These are phyloP conservation scores for Pediacus dermestoides DNA, from an alignment of 2,888 invertebrate genomes.

Conservation along the genomic window DNA sequence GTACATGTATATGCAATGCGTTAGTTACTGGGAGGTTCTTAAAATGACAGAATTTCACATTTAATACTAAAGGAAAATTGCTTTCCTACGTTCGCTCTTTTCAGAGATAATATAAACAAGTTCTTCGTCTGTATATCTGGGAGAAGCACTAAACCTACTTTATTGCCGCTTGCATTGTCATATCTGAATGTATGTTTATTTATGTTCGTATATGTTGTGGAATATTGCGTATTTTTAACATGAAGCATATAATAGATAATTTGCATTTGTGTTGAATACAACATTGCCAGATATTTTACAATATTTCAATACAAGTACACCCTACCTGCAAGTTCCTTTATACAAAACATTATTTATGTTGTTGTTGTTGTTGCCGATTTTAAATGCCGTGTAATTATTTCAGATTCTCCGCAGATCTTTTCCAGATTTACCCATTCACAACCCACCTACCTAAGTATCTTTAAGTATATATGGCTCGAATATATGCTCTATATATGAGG, in stretches of 20 bases:
- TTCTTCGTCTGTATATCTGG: conserved; percentile 20
- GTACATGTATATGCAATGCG: neutral
- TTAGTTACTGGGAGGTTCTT: neutral
- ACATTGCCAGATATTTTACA: neutral
- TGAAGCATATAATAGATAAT: conserved; percentile 18
- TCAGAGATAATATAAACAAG: conserved; percentile 23
- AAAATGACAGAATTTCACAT: conserved; percentile 17
- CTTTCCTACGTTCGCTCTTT: conserved; percentile 20
- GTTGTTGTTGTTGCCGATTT: neutral
- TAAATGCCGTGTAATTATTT: too few species aligned
- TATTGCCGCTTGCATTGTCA: conserved; percentile 23
- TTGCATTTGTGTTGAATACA: conserved; percentile 14
- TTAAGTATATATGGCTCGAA: conserved; percentile 1
- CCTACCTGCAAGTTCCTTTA: too few species aligned
- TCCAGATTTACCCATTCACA: too few species aligned
- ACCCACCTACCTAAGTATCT: too few species aligned
- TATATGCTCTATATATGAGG: conserved; percentile 9
- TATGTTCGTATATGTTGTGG: conserved; percentile 16
- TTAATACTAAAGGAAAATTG: conserved; percentile 19
- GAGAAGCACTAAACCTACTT: conserved; percentile 25
- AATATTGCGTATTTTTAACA: conserved; percentile 18
- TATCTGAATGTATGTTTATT: conserved; percentile 21
- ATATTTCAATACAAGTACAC: too few species aligned
- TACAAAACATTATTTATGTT: conserved; percentile 1
- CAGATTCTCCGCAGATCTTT: too few species aligned